phyloP scores from a whole-genome alignment of 2,113 vertebrate genomes.

The Electrona antarctica region DNA sequence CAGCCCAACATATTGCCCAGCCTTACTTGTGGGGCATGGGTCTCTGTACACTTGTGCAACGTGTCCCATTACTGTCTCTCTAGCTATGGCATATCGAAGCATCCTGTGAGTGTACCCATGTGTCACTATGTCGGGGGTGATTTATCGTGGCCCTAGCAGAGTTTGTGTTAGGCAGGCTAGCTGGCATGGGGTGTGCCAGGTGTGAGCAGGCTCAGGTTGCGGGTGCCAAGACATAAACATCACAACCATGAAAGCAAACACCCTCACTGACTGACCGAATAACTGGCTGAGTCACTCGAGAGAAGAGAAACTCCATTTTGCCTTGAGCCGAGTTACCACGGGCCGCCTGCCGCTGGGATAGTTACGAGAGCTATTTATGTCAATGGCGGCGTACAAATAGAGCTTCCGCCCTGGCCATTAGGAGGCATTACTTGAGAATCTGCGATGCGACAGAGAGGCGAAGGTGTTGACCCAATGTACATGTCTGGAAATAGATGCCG shows the following conservation, averaged over 20 bases:
- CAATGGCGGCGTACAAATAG: constrained; percentile 3
- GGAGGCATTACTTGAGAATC: background rate
- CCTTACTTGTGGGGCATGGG: no score
- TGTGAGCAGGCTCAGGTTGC: constrained; percentile 58
- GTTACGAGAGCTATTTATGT: constrained; percentile 54
- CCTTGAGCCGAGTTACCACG: constrained; percentile 20
- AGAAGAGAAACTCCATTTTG: constrained; percentile 17
- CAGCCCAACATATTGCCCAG: no score
- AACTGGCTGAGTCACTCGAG: constrained; percentile 18
- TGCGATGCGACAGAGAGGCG: constrained; percentile 6
- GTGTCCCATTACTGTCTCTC: background rate
- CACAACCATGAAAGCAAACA: constrained; percentile 50
- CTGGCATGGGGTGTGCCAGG: constrained; percentile 45
- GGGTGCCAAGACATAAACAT: constrained; percentile 49
- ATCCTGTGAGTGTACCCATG: background rate
- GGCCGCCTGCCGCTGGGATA: constrained; percentile 19
- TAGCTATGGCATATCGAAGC: background rate
- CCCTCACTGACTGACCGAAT: constrained; percentile 36
- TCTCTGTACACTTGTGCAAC: no score
- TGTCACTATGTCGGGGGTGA: constrained; percentile 6
- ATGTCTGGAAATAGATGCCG: background rate
- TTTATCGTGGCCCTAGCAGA: constrained; percentile 24
- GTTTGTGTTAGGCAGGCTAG: constrained; percentile 26
- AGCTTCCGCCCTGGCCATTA: constrained; percentile 3
- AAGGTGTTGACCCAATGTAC: background rate